Conservation (phyloP, 1,140 invertebrate genomes). For the Bombus pyrosoma region DNA sequence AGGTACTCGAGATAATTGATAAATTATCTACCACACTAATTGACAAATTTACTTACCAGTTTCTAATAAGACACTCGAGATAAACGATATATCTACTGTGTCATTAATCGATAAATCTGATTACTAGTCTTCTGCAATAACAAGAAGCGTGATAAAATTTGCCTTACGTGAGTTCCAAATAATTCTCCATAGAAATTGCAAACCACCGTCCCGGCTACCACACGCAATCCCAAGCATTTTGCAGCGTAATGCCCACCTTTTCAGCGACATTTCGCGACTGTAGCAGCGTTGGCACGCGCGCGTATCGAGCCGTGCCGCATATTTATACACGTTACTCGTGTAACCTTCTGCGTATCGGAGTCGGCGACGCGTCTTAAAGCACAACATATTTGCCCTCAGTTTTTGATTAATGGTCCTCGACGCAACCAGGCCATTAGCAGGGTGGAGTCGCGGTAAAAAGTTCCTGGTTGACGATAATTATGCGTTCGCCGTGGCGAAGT, state of each 20-base stretch:
- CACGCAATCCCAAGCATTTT: background rate
- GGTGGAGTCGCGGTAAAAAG: constrained; percentile 46
- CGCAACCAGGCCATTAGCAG: constrained; percentile 54
- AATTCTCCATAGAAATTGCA: background rate
- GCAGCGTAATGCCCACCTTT: background rate
- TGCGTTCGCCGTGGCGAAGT: background rate
- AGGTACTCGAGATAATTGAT: too few species aligned
- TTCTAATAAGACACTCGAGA: too few species aligned
- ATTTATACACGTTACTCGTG: constrained; percentile 66
- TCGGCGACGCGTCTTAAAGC: constrained; percentile 49
- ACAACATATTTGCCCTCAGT: constrained; percentile 54
- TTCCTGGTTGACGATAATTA: constrained; percentile 16
- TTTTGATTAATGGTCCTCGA: constrained; percentile 64
- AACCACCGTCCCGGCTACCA: background rate
- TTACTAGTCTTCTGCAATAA: background rate
- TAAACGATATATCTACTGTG: too few species aligned
- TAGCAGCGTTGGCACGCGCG: constrained; percentile 11
- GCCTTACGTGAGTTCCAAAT: background rate
- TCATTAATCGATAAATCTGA: background rate
- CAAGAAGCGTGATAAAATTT: background rate
- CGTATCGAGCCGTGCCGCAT: constrained; percentile 40
- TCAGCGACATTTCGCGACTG: background rate
- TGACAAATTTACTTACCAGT: too few species aligned
- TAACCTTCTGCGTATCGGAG: constrained; percentile 49
- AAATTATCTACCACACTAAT: too few species aligned